These are phyloP conservation scores for Epinephelus coioides DNA, from an alignment of 2,797 vertebrate genomes.

Conservation along the genomic window DNA sequence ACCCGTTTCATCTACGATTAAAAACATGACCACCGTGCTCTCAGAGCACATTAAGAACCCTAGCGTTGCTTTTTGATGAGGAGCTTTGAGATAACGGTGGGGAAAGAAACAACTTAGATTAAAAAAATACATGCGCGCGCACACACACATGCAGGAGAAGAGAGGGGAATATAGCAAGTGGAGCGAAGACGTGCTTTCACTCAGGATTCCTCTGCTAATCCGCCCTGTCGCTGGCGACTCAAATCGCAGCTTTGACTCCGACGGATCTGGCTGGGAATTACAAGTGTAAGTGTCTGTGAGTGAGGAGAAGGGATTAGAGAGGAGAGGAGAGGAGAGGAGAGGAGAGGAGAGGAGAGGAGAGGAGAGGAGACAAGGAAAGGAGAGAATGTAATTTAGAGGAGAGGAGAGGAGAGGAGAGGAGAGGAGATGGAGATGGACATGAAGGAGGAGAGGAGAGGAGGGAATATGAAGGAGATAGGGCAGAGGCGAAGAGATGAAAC, in stretches of 20 bases:
- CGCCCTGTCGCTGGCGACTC: slow-evolving; percentile 77
- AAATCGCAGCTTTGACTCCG: slow-evolving; percentile 81
- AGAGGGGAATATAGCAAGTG: slow-evolving; percentile 49
- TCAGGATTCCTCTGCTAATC: slow-evolving; percentile 82
- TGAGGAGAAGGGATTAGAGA: slow-evolving; percentile 82
- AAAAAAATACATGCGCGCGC: slow-evolving; percentile 19
- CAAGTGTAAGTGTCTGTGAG: slow-evolving; percentile 86
- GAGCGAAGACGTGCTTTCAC: slow-evolving; percentile 72
- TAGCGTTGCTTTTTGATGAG: slow-evolving; percentile 56
- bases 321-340: too few species aligned
- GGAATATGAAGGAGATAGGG: too few species aligned
- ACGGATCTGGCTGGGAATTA: slow-evolving; percentile 84
- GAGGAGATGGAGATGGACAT: too few species aligned
- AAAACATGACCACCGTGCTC: slow-evolving; percentile 48
- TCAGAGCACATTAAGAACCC: slow-evolving; percentile 31
- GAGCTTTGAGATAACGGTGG: slow-evolving; percentile 56
- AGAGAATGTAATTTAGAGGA: slow-evolving; percentile 1
- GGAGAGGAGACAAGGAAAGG: too few species aligned
- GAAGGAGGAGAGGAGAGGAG: neutral
- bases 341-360: too few species aligned
- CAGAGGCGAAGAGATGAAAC: too few species aligned
- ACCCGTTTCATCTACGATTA: slow-evolving; percentile 62
- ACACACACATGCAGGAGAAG: slow-evolving; percentile 8
- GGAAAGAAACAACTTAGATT: slow-evolving; percentile 46
- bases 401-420: neutral